phyloP scores from a whole-genome alignment of 1,140 invertebrate genomes.

The Neoseiulus cucumeris region DNA sequence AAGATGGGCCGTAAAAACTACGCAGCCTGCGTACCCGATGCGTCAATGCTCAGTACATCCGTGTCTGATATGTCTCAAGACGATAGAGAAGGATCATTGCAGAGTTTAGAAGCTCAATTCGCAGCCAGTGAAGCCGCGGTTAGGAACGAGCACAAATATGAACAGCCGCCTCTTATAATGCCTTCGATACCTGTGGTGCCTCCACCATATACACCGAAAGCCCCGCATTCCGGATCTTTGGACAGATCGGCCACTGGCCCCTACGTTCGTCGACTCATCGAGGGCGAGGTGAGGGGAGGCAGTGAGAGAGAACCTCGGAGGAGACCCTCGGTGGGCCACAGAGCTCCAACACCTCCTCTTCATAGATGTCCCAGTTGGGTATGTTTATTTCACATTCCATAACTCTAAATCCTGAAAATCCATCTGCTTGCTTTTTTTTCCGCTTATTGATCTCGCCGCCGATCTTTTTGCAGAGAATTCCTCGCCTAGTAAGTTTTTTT shows the following conservation, averaged over 20 bases:
- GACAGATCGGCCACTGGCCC: slow-evolving; percentile 67
- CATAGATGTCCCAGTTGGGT: slow-evolving; percentile 36
- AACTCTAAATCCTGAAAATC: too few species aligned
- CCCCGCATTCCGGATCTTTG: slow-evolving; percentile 14
- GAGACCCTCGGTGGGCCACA: slow-evolving; percentile 31
- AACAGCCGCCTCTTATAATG: neutral
- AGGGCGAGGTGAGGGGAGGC: slow-evolving; percentile 40
- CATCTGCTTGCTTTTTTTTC: neutral
- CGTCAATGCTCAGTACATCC: slow-evolving; percentile 15
- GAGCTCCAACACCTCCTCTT: slow-evolving; percentile 63
- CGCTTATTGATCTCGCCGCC: neutral
- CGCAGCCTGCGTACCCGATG: slow-evolving; percentile 17
- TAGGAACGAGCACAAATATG: neutral
- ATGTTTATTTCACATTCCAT: too few species aligned
- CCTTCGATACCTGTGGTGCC: neutral
- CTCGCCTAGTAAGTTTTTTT: too few species aligned
- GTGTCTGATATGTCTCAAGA: slow-evolving; percentile 16
- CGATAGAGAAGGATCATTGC: slow-evolving; percentile 19
- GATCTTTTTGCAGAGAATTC: too few species aligned
- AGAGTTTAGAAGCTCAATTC: slow-evolving; percentile 28
- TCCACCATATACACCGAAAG: neutral
- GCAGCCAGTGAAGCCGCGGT: slow-evolving; percentile 24
- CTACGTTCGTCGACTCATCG: slow-evolving; percentile 76
- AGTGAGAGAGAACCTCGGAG: slow-evolving; percentile 29
- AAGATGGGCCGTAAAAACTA: slow-evolving; percentile 28